Conservation (phyloP, 2,888 invertebrate genomes). For the Caenorhabditis auriculariae region DNA sequence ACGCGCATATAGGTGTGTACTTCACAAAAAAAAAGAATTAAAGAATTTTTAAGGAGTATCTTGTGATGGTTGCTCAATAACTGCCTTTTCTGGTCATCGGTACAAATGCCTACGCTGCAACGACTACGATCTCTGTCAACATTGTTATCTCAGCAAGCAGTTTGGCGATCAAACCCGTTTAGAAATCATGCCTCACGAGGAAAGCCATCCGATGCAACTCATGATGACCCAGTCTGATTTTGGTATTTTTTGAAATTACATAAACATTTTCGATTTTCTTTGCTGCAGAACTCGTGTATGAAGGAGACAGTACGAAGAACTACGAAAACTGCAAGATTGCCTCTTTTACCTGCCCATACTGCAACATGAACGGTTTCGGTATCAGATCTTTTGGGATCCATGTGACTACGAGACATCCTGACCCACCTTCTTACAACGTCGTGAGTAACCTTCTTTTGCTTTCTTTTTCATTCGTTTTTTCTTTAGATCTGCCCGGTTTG, state of each 20-base stretch:
- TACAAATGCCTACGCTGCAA: conserved; percentile 99
- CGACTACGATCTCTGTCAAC: conserved; percentile 96
- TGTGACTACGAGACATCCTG: conserved; percentile 81
- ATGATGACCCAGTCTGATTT: conserved; percentile 94
- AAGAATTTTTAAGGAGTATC: conserved; percentile 80
- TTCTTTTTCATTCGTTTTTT: conserved; percentile 1
- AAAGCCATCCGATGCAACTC: conserved; percentile 98
- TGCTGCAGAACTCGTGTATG: conserved; percentile 84
- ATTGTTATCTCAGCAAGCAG: conserved; percentile 59
- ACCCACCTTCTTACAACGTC: conserved; percentile 82
- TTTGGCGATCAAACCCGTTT: conserved; percentile 5
- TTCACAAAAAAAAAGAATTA: neutral
- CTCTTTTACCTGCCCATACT: conserved; percentile 90
- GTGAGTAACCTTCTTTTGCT: conserved; percentile 23
- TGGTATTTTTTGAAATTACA: conserved; percentile 70
- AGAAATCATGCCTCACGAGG: conserved; percentile 75
- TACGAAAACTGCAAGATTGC: conserved; percentile 81
- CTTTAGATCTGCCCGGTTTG: conserved; percentile 91
- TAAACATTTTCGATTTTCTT: neutral
- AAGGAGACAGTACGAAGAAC: conserved; percentile 82
- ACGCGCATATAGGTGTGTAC: no score
- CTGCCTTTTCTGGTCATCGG: conserved; percentile 92
- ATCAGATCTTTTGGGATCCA: conserved; percentile 80
- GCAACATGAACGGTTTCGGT: conserved; percentile 87
- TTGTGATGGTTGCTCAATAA: conserved; percentile 98